Base-by-base conservation (phyloP, 2,888 invertebrate genomes). In the Aphidoletes aphidimyza region DNA sequence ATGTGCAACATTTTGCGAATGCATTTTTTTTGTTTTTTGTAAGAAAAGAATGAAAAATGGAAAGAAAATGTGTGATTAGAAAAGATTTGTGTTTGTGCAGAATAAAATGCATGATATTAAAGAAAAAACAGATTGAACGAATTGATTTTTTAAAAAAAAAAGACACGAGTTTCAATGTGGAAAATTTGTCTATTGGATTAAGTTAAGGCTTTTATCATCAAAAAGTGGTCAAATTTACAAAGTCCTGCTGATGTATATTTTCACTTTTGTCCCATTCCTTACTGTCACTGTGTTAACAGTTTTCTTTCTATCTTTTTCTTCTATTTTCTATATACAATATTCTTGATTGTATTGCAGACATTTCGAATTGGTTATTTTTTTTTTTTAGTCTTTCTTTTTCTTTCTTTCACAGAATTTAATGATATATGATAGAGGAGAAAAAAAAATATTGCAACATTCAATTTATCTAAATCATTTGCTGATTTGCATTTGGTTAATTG, bases 371-470 rank as follows among this genome's bases (percentile, higher is more conserved):
- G 5, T 39, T 22, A n/a, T 14, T 22, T 3, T 54, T 22, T 54
- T 54, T 14, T 54, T 54, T 54, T 47, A 11, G 47, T 11, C 17
- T 47, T 47, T 47, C 17, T 9, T 54, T 54, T 22, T 54, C n/a
- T n/a, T 3, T 26, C 22, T 54, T 54, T 11, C 54, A 54, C 17
- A 47, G 2, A 14, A 47, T 47, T 47, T 47, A 11, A 17, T 8
- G 22, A 30, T 30, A 47, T 34, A 69, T 14, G 14, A 30, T 26
- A 69, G 22, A 30, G 30, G 69, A 69, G 69, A 69, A 54, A 22
- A 54, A 17, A 69, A 69, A 69, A 69, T 69, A 69, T 69, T 69
- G 69, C 69, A 69, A 69, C 69, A 30, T 69, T 69, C 54, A 26
- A 47, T 11, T 11, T 11, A 47, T 14, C 47, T 47, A 54, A 54